These are phyloP conservation scores for Ips typographus DNA, from an alignment of 1,140 invertebrate species.

Conservation along the genomic window DNA sequence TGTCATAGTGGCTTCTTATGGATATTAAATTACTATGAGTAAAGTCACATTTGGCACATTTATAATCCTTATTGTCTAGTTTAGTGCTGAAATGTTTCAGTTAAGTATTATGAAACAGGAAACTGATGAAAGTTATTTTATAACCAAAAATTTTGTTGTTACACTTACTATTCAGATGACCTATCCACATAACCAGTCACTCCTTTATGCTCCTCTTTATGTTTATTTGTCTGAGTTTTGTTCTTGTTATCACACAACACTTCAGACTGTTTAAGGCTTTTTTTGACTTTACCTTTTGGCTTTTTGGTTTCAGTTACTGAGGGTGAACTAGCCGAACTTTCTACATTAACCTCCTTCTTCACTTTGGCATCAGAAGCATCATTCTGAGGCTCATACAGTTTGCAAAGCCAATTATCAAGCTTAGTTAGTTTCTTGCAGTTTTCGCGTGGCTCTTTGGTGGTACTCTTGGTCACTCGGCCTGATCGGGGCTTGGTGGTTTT, in stretches of 20 bases:
- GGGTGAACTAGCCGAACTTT: neutral
- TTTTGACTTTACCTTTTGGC: slow-evolving; percentile 1
- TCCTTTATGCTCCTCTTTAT: neutral
- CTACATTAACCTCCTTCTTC: neutral
- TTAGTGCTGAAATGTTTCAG: slow-evolving; percentile 9
- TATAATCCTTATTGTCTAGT: slow-evolving; percentile 17
- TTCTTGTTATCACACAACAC: neutral
- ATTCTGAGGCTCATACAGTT: slow-evolving; percentile 5
- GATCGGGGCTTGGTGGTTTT: neutral
- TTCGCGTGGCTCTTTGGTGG: slow-evolving; percentile 4
- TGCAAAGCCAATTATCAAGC: slow-evolving; percentile 16
- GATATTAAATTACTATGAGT: slow-evolving; percentile 1
- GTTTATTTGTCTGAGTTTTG: neutral
- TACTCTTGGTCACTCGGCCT: neutral
- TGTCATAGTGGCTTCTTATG: slow-evolving; percentile 15
- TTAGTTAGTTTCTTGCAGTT: slow-evolving; percentile 4
- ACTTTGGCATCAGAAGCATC: neutral
- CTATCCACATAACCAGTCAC: neutral
- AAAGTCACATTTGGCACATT: slow-evolving; percentile 23
- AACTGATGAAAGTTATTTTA: neutral
- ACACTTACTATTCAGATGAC: slow-evolving; percentile 20
- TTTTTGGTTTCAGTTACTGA: neutral
- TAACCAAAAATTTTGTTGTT: too few species aligned
- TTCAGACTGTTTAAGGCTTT: neutral
- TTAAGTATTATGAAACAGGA: neutral